Percentiles rank a stretch among this genome's conserved stretches.
Evolutionary conservation across 1,140 invertebrate species (phyloP).

Genomic region (Diachasma alloeum): DNA sequence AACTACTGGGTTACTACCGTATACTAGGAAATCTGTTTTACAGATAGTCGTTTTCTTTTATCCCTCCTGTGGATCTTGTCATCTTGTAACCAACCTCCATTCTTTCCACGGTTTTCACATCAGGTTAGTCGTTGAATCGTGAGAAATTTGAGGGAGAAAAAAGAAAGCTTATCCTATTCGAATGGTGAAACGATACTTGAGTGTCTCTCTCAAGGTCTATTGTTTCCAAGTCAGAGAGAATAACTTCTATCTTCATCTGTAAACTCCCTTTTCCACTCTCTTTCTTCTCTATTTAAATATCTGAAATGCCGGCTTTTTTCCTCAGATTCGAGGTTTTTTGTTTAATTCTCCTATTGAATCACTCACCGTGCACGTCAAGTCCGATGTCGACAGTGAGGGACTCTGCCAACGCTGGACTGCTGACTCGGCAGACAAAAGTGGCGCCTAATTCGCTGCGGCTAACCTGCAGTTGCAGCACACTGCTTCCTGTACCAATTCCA

Average conservation of each 20-base stretch:
- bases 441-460: slow-evolving; percentile 79
- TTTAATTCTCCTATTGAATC: neutral
- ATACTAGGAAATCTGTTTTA: slow-evolving; percentile 31
- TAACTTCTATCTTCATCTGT: neutral
- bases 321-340: neutral
- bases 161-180: neutral
- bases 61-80: slow-evolving; percentile 22
- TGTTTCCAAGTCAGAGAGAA: neutral
- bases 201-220: neutral
- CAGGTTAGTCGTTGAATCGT: neutral
- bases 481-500: slow-evolving; percentile 72
- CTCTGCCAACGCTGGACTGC: slow-evolving; percentile 75
- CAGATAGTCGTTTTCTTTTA: slow-evolving; percentile 19
- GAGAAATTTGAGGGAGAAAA: neutral
- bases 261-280: neutral
- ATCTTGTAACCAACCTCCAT: neutral
- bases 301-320: neutral
- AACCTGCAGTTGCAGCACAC: slow-evolving; percentile 73
- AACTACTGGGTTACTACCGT: neutral
- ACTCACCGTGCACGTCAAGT: slow-evolving; percentile 84
- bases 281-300: too few relatives aligned
- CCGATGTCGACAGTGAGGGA: slow-evolving; percentile 74
- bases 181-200: neutral
- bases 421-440: slow-evolving; percentile 79
- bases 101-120: neutral